Base-by-base conservation (phyloP, 2,797 vertebrate species). In the Macroramphosus scolopax region DNA sequence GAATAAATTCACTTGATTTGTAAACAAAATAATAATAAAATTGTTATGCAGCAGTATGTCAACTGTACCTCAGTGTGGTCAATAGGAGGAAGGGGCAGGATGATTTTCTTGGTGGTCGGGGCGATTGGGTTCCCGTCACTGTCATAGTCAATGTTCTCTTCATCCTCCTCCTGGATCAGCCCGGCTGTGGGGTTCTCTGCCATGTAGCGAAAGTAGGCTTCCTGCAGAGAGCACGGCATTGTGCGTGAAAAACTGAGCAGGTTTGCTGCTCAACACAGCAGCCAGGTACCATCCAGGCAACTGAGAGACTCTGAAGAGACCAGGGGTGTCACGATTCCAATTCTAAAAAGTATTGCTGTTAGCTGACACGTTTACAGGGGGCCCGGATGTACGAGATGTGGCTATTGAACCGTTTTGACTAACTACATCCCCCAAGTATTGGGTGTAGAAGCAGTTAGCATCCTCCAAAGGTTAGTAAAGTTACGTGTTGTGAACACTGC, bases 121-220 rank as follows among this genome's bases (percentile, higher is more conserved):
- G 94, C 89, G 46, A 99, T 94, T 1, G 96, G 97, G 77, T 98
- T 98, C 25, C 96, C 97, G 61, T 99, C 97, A 53, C 97, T 99
- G 25, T 99, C 97, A 44, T 99, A 99, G 20, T 99, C 96, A 58
- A 98, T 75, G 58, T 92, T 93, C 69, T 99, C 97, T 10, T 99
- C 97, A 6, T 99, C 96, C 20, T 99, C 97, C 51, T 98, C 95
- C 36, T 77, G 92, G 56, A 92, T 91, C 75, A 98, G 89, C 18
- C 97, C 96, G 25, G 96, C 96, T 41, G 93, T 99, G 67, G 97
- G 97, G 79, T 99, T 99, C 88, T 99, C 97, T 37, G 95, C 96
- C 97, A 99, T 99, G 87, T 96, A 99, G 59, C 96, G 94, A 80
- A 99, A 99, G 78, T 99, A 99, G 45, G 97, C 96, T 91, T 98